Evolutionary conservation across 2,888 invertebrate species (phyloP).

Genomic region (Chrysotoxum bicinctum): DNA sequence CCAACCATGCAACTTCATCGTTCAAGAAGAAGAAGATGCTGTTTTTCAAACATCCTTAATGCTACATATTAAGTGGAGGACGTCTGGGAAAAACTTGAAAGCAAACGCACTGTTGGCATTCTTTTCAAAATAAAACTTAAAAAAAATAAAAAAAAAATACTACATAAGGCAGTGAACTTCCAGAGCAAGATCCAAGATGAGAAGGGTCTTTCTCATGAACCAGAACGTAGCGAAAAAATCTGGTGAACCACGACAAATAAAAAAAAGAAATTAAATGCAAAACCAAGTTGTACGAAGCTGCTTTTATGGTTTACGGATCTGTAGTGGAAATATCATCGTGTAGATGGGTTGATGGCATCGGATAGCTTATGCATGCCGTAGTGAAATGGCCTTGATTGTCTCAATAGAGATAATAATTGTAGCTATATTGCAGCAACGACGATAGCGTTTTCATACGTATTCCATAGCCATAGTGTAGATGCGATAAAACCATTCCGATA

Average conservation of each 20-base stretch:
- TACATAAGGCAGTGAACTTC: conserved; percentile 63
- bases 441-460: no score
- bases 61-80: conserved; percentile 55
- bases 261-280: background rate
- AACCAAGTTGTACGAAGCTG: background rate
- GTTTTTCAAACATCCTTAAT: conserved; percentile 51
- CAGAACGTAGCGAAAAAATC: conserved; percentile 26
- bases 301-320: background rate
- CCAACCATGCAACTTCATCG: conserved; percentile 12
- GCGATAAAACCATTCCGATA: no score
- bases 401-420: no score
- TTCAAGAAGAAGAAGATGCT: conserved; percentile 11
- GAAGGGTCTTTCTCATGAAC: background rate
- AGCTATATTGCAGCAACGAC: no score
- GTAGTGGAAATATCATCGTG: background rate
- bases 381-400: no score
- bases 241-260: conserved; percentile 15
- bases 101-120: conserved; percentile 56
- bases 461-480: no score
- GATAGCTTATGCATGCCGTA: no score
- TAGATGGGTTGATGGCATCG: no score
- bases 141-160: conserved; percentile 33
- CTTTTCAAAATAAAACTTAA: conserved; percentile 27
- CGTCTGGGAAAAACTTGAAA: conserved; percentile 41
- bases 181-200: background rate